phyloP scores from a whole-genome alignment of 2,797 vertebrate genomes.

The Premnoplex brunnescens region DNA sequence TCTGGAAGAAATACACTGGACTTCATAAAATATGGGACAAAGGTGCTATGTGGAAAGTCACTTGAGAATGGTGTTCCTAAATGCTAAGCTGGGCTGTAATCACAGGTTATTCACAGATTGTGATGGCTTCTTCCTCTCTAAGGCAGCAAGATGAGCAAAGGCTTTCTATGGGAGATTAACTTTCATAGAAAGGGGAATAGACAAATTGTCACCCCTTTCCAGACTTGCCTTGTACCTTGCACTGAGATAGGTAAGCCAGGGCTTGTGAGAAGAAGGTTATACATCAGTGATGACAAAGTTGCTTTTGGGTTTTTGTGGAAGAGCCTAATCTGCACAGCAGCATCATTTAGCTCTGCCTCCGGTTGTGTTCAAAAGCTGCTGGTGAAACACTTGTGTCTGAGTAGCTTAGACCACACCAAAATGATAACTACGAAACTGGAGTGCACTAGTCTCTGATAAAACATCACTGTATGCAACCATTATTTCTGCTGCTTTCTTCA shows the following conservation, averaged over 20 bases:
- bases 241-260: background rate
- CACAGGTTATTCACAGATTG: background rate
- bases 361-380: background rate
- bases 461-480: background rate
- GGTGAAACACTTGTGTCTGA: background rate
- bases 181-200: background rate
- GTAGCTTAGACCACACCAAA: background rate
- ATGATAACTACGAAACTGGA: background rate
- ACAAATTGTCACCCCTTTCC: background rate
- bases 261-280: background rate
- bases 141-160: background rate
- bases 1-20: background rate
- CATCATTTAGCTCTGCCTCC: background rate
- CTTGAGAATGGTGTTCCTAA: background rate
- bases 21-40: background rate
- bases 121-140: background rate
- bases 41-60: background rate
- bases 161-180: background rate
- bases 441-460: background rate
- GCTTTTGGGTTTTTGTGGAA: background rate
- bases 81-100: background rate
- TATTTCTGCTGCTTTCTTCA: background rate
- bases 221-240: background rate
- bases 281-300: background rate
- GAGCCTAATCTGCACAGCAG: background rate